Evolutionary conservation across 2,113 vertebrate species (phyloP), one percentile per base, ranked within the genome.

Genomic region (Pedionomus torquatus): DNA sequence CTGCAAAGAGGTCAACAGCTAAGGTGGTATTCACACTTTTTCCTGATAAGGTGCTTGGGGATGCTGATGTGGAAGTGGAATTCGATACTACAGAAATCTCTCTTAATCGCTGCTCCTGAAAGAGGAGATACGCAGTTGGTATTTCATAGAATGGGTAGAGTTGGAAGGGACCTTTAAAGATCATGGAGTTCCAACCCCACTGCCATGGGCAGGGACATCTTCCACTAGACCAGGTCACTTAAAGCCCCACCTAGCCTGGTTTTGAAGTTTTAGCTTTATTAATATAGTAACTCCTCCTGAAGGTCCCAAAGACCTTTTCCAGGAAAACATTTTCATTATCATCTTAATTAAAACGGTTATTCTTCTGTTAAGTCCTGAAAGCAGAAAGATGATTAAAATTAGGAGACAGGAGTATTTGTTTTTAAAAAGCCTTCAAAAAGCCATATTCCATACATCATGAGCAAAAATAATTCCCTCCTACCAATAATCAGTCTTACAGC

Each of bases 1-100:
- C 98, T 93, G 98, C 98, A 95, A 99, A 99, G 54, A 99, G 97
- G 86, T 99, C 99, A 54, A 98, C 97, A 94, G 98, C 98, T 84
- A 97, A 97, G 76, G 98, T 98, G 94, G 98, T 99, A 77, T 97
- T 97, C 96, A 98, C 98, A 89, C 99, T 99, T 95, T 98, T 98
- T 97, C 98, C 98, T 76, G 99, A 99, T 97, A 99, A 98, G 96
- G 98, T 97, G 97, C 98, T 98, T 93, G 99, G 99, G 30, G 99
- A 99, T 74, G 98, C 98, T 58, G 98, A 99, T 66, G 98, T 97
- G 41, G 97, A 95, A 87, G 97, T 96, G 25, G 98, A 94, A 98
- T 98, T 98, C 98, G 99, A 74, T 61, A 98, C 97, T 91, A 99
- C 98, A 88, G 98, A 98, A 43, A 98, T 98, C 96, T 98, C 98